A percentile compares a stretch with the other conserved stretches of the same genome.
Evolutionary conservation across 2,113 vertebrate genomes (phyloP).

Genomic region (Cyprinodon brontotheroides): DNA sequence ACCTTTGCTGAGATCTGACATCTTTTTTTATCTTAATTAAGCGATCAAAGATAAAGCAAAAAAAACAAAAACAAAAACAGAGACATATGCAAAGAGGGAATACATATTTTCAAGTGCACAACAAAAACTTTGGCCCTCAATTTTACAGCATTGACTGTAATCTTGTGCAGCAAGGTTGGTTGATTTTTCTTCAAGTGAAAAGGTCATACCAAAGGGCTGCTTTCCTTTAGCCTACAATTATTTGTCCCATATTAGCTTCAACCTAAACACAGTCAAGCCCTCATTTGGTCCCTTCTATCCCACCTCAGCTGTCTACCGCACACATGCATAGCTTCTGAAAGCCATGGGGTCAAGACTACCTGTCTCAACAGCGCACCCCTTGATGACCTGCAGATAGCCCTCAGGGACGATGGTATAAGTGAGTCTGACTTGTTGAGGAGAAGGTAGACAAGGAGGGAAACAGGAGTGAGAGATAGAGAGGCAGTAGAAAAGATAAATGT

Average conservation of each 20-base stretch:
- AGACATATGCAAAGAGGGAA: background rate
- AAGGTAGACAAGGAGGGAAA: conserved; percentile 66
- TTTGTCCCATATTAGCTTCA: conserved; percentile 51
- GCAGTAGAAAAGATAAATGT: conserved; percentile 78
- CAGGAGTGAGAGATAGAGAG: conserved; percentile 34
- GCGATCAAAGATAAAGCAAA: background rate
- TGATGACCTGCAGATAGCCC: conserved; percentile 90
- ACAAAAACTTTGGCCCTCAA: conserved; percentile 63
- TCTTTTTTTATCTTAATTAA: background rate
- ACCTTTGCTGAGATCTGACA: background rate
- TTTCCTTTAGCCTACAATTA: conserved; percentile 71
- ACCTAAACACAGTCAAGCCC: conserved; percentile 56
- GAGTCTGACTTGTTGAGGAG: conserved; percentile 84
- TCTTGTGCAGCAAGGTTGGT: conserved; percentile 64
- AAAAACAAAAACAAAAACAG: background rate
- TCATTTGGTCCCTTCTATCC: conserved; percentile 43
- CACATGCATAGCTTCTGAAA: conserved; percentile 81
- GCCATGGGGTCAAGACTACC: conserved; percentile 91
- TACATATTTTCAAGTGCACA: background rate
- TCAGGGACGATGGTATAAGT: conserved; percentile 94
- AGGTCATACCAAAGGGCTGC: conserved; percentile 84
- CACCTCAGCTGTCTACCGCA: conserved; percentile 47
- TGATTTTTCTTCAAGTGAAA: conserved; percentile 67
- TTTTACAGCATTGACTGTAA: conserved; percentile 65
- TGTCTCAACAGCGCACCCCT: conserved; percentile 90